These are phyloP conservation scores for Apodemia zela DNA, from an alignment of 2,888 invertebrate genomes.

Conservation along the genomic window DNA sequence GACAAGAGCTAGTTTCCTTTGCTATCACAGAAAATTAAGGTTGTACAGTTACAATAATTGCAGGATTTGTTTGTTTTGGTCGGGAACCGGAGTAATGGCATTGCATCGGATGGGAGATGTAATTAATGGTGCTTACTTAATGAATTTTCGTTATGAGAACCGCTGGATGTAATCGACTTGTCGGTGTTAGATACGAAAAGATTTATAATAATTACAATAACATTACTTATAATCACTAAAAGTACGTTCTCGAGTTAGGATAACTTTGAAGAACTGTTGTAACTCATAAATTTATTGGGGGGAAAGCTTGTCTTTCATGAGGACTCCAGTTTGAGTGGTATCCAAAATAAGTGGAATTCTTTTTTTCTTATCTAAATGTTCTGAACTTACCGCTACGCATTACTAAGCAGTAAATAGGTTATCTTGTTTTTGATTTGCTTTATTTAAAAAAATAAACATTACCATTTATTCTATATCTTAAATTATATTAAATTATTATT, in stretches of 20 bases:
- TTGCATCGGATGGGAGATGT: slow-evolving; percentile 60
- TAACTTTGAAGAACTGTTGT: background rate
- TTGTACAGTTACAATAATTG: slow-evolving; percentile 65
- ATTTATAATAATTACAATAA: slow-evolving; percentile 11
- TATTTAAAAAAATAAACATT: too few relatives aligned
- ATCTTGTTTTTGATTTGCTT: too few relatives aligned
- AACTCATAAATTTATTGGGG: background rate
- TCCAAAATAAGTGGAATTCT: too few relatives aligned
- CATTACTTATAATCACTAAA: slow-evolving; percentile 10
- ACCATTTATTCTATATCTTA: too few relatives aligned
- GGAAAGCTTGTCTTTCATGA: background rate
- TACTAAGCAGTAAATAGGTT: too few relatives aligned
- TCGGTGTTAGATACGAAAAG: slow-evolving; percentile 35
- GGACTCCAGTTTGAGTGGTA: too few relatives aligned
- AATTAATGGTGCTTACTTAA: slow-evolving; percentile 72
- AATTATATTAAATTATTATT: too few relatives aligned
- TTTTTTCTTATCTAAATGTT: too few relatives aligned
- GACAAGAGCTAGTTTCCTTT: slow-evolving; percentile 34
- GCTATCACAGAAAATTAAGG: slow-evolving; percentile 26
- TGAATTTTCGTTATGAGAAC: slow-evolving; percentile 71
- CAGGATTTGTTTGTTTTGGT: slow-evolving; percentile 76
- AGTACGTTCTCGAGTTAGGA: background rate
- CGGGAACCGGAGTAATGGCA: slow-evolving; percentile 67
- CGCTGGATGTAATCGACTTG: slow-evolving; percentile 38
- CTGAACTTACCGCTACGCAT: too few relatives aligned